These are phyloP conservation scores for Zonitis immaculata DNA, from an alignment of 2,888 invertebrate genomes.

Conservation along the genomic window DNA sequence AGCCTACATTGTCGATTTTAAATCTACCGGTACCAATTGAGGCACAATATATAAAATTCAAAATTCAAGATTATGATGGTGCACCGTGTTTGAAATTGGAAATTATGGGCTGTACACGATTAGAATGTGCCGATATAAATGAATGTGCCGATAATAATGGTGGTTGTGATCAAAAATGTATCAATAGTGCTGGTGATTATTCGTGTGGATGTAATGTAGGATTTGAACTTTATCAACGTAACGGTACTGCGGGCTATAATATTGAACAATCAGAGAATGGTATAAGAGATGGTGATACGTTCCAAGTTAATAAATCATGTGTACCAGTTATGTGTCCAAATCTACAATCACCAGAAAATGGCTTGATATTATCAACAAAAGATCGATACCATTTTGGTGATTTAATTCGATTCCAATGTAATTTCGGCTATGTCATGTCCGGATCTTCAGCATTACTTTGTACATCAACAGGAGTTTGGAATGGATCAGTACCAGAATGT, in stretches of 20 bases:
- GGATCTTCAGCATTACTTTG: slow-evolving; percentile 84
- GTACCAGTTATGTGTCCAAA: slow-evolving; percentile 87
- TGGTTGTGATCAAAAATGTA: slow-evolving; percentile 89
- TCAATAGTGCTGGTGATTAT: slow-evolving; percentile 84
- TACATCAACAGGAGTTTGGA: slow-evolving; percentile 88
- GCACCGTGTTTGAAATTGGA: slow-evolving; percentile 88
- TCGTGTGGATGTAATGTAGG: slow-evolving; percentile 89
- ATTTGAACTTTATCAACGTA: slow-evolving; percentile 78
- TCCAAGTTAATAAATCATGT: slow-evolving; percentile 88
- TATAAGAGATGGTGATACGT: slow-evolving; percentile 80
- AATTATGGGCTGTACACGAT: slow-evolving; percentile 86
- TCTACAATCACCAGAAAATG: slow-evolving; percentile 76
- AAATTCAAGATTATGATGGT: slow-evolving; percentile 79
- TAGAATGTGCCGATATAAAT: slow-evolving; percentile 85
- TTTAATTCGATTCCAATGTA: slow-evolving; percentile 84
- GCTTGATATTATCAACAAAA: slow-evolving; percentile 74
- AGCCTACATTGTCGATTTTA: slow-evolving; percentile 84
- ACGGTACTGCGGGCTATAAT: slow-evolving; percentile 84
- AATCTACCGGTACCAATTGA: slow-evolving; percentile 89
- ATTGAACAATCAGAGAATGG: slow-evolving; percentile 83
- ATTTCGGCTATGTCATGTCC: slow-evolving; percentile 90
- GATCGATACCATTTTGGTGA: slow-evolving; percentile 84
- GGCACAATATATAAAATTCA: slow-evolving; percentile 81
- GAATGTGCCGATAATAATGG: slow-evolving; percentile 84
- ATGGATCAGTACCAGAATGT: slow-evolving; percentile 88